Conservation (phyloP, 2,113 vertebrate genomes). For the Alligator sinensis region DNA sequence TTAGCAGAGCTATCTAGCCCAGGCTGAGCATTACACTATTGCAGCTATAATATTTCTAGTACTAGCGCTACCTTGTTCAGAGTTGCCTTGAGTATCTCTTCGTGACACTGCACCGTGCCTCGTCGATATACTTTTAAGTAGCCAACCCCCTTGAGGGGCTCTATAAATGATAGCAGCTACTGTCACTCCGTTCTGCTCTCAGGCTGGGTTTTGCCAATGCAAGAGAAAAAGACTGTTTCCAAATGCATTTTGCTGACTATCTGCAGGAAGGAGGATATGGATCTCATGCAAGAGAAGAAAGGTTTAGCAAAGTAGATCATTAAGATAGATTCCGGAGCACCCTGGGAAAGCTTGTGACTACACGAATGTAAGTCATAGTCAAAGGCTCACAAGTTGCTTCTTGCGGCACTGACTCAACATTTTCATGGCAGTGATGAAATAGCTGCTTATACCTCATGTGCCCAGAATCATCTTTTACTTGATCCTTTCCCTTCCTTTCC, state of each 20-base stretch:
- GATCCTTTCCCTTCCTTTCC: constrained; percentile 9
- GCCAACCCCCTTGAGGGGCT: no score
- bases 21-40: no score
- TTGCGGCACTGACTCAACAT: neutral
- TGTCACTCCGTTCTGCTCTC: neutral
- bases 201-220: neutral
- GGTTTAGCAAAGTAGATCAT: neutral
- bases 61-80: no score
- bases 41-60: no score
- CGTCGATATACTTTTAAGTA: no score
- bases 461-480: neutral
- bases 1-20: no score
- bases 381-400: neutral
- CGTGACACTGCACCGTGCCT: no score
- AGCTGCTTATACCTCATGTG: neutral
- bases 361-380: neutral
- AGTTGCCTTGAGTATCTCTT: no score
- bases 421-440: neutral
- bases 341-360: neutral
- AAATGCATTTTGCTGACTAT: neutral
- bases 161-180: neutral
- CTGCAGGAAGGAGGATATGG: neutral
- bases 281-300: neutral
- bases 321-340: neutral
- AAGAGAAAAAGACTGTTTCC: neutral